phyloP scores from a whole-genome alignment of 2,888 invertebrate genomes.

The Tupiocoris notatus region DNA sequence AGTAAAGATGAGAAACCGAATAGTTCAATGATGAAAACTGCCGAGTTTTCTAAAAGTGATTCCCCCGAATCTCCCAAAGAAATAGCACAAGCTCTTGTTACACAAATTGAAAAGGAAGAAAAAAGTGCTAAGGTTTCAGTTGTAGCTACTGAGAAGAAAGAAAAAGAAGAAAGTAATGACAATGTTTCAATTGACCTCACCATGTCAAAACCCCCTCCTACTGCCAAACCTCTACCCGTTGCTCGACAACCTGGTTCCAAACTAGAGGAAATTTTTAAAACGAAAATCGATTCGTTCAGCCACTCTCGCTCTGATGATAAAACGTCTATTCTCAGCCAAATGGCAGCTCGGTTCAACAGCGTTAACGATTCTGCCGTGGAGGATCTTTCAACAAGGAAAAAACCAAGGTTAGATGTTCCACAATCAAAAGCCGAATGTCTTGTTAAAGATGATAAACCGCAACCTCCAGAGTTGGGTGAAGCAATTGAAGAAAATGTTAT shows the following conservation, averaged over 20 bases:
- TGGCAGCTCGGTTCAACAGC: constrained; percentile 44
- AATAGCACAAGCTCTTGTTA: neutral
- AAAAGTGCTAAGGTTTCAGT: too few species aligned
- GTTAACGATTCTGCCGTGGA: constrained; percentile 16
- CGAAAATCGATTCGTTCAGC: constrained; percentile 42
- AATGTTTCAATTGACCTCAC: neutral
- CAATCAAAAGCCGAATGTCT: constrained; percentile 60
- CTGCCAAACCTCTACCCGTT: neutral
- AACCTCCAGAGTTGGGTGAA: constrained; percentile 60
- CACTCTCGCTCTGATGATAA: constrained; percentile 6
- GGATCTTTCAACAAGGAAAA: constrained; percentile 23
- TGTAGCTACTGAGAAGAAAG: neutral
- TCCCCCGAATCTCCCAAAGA: neutral
- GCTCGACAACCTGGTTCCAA: constrained; percentile 44
- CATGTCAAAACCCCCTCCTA: neutral
- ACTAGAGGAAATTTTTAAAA: constrained; percentile 48
- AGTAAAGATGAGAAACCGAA: neutral
- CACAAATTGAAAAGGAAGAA: neutral
- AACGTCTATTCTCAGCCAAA: constrained; percentile 41
- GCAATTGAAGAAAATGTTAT: constrained; percentile 71
- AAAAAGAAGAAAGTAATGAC: constrained; percentile 17
- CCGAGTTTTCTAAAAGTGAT: neutral
- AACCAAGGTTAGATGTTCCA: constrained; percentile 22
- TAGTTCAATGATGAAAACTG: neutral
- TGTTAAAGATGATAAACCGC: constrained; percentile 64